phyloP scores from a whole-genome alignment of 2,113 vertebrate species.

The Pituophis catenifer region DNA sequence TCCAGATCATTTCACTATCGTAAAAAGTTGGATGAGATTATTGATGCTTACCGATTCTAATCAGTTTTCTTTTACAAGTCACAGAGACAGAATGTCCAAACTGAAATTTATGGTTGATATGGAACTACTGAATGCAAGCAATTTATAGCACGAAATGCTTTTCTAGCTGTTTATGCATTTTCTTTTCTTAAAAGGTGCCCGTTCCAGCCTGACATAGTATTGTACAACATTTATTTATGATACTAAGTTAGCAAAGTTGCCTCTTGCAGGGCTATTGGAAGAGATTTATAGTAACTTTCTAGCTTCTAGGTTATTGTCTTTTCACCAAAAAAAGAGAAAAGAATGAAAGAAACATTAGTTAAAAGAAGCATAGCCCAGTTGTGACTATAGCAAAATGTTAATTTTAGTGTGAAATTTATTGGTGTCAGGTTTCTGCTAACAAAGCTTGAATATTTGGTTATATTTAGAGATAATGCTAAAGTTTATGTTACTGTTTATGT shows the following conservation, averaged over 20 bases:
- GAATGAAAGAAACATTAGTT: conserved; percentile 8
- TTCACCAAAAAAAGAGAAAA: not conserved
- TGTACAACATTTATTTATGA: conserved; percentile 12
- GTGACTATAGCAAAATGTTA: conserved; percentile 11
- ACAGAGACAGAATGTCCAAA: not conserved
- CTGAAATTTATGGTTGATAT: not conserved
- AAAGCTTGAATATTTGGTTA: not conserved
- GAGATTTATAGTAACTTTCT: conserved; percentile 7
- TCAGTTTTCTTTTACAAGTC: not conserved
- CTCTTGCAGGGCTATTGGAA: not conserved
- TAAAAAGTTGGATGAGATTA: not conserved
- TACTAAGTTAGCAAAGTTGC: not conserved
- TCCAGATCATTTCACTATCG: not conserved
- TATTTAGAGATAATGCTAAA: not conserved
- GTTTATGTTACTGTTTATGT: not conserved
- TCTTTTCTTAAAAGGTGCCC: conserved; percentile 10
- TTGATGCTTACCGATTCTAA: not conserved
- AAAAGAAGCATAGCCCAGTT: not conserved
- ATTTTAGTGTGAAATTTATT: conserved; percentile 16
- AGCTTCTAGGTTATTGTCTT: not conserved
- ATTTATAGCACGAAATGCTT: conserved; percentile 6
- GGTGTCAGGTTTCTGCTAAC: conserved; percentile 13
- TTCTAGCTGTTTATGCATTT: not conserved
- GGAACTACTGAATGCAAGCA: not conserved
- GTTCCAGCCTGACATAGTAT: not conserved